A percentile compares a stretch with the other conserved stretches of the same genome.
These are phyloP conservation scores for Nowickia ferox DNA, from an alignment of 2,888 invertebrate species.

Conservation along the genomic window DNA sequence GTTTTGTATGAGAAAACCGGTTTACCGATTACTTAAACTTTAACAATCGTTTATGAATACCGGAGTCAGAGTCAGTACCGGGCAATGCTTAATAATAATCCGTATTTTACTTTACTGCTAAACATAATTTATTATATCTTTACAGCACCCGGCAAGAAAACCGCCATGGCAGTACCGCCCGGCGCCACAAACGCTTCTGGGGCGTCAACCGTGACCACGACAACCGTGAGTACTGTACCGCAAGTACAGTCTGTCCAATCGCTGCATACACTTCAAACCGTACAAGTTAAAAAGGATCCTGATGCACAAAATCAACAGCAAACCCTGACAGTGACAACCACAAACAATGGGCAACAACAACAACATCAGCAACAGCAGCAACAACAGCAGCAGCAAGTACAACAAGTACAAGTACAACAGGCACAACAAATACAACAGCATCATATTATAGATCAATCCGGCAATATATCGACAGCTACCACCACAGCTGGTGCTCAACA, in stretches of 20 bases:
- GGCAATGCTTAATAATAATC: no score
- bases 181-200: slow-evolving; percentile 64
- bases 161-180: slow-evolving; percentile 63
- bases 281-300: slow-evolving; percentile 83
- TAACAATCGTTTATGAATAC: no score
- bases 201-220: slow-evolving; percentile 69
- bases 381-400: slow-evolving; percentile 79
- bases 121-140: neutral
- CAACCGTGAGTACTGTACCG: slow-evolving; percentile 77
- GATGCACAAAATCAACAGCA: slow-evolving; percentile 80
- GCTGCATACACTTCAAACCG: slow-evolving; percentile 81
- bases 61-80: no score
- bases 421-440: slow-evolving; percentile 79
- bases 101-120: no score
- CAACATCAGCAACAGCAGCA: slow-evolving; percentile 76
- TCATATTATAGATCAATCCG: slow-evolving; percentile 82
- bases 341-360: slow-evolving; percentile 74
- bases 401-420: slow-evolving; percentile 78
- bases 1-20: no score
- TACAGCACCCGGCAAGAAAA: slow-evolving; percentile 77
- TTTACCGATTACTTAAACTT: no score
- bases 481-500: slow-evolving; percentile 69
- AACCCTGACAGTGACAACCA: slow-evolving; percentile 72
- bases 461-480: slow-evolving; percentile 80
- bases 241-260: slow-evolving; percentile 83